Base-by-base conservation (phyloP, 2,888 invertebrate species). In the Craniophora ligustri region DNA sequence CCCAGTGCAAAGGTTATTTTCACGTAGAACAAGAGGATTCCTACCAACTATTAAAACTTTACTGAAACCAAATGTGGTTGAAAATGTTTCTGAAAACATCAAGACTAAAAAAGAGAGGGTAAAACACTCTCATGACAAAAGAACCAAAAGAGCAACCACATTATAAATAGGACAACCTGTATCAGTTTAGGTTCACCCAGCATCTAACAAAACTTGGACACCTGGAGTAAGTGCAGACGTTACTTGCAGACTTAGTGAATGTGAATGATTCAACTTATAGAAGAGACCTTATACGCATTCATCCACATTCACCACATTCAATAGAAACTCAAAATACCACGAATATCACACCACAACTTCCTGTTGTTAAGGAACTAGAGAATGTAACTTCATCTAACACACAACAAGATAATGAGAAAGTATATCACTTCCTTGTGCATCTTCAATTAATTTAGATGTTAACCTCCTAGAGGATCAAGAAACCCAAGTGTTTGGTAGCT, bases 1-100 rank as follows among this genome's bases (percentile, higher is more conserved):
- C 10, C 14, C 23, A 5, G 38, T 23, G 3, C 26, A 39, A 16
- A 16, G 26, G 2, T 7, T 39, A 16, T 39, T 16, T 11, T 39
- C 39, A 7, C 15, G 39, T 7, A 39, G 39, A 39, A 39, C 26
- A 28, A 3, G 39, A n/a, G 26, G 39, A 4, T 28, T 28, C n/a
- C 6, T 38, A 10, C 15, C 38, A 6, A 26, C n/a, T 15, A 1
- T 19, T 7, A 10, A 18, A 36, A 19, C 5, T 4, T n/a, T 13
- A n/a, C 13, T 36, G 7, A 36, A 39, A 39, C 23, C 23, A 15
- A 5, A 39, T 3, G 7, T 39, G 2, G 2, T 26, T 7, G 15
- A 14, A 26, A 7, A 39, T 16, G 39, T 39, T n/a, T 7, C 15
- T 2, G n/a, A 39, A 4, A 15, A n/a, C 23, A 38, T 18, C 2